These are phyloP conservation scores for Catostylus mosaicus DNA, from an alignment of 30 jellyfish, hydroid and myxozoan genomes.

Conservation along the genomic window DNA sequence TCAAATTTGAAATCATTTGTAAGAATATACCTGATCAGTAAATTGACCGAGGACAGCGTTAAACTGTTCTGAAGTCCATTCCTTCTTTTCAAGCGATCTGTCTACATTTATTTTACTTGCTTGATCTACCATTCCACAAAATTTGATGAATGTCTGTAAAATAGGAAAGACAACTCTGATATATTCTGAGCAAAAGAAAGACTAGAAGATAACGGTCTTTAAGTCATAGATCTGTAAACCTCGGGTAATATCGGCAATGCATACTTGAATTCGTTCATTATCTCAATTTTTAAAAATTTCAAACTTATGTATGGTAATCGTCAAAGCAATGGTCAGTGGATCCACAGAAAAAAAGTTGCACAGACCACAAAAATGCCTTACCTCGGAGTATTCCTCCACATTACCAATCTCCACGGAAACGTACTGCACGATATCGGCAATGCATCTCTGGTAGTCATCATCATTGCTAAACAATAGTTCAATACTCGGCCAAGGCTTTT, in stretches of 20 bases:
- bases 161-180: background rate
- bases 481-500: conserved; percentile 66
- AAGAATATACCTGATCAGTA: conserved; percentile 71
- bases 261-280: too few species aligned
- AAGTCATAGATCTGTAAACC: too few species aligned
- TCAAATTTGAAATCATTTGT: background rate
- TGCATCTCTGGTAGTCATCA: conserved; percentile 59
- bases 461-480: conserved; percentile 67
- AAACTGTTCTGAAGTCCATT: conserved; percentile 78
- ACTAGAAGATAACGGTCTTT: too few species aligned
- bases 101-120: conserved; percentile 59
- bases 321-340: too few species aligned
- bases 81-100: conserved; percentile 35
- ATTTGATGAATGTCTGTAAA: conserved; percentile 38
- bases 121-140: conserved; percentile 61
- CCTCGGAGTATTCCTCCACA: conserved; percentile 51
- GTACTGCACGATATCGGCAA: conserved; percentile 49
- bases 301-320: too few species aligned
- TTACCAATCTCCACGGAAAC: conserved; percentile 40
- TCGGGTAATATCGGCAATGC: too few species aligned
- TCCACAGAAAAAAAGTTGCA: too few species aligned
- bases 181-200: too few species aligned
- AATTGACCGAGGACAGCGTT: conserved; percentile 67
- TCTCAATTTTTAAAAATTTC: too few species aligned
- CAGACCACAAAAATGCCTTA: too few species aligned